Evolutionary conservation across 2,113 vertebrate genomes (phyloP).

Genomic region (Gambusia holbrooki): DNA sequence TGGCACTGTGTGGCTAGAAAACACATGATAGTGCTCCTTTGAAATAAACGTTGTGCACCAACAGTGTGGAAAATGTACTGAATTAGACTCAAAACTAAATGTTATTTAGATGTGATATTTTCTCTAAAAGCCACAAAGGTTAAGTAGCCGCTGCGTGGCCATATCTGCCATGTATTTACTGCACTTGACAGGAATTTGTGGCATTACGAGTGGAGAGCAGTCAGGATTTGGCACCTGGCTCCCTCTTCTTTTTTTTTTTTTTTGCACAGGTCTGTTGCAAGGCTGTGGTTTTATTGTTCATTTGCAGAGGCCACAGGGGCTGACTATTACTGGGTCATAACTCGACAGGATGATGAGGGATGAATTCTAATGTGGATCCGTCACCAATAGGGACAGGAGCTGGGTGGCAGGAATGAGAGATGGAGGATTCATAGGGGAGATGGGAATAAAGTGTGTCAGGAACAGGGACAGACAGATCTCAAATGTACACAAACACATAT

Average conservation of each 20-base stretch:
- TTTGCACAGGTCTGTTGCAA: conserved; percentile 64
- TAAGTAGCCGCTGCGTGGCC: conserved; percentile 47
- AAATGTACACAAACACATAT: conserved; percentile 17
- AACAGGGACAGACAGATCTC: conserved; percentile 20
- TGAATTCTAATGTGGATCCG: conserved; percentile 74
- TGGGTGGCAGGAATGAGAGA: conserved; percentile 55
- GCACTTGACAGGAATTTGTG: conserved; percentile 20
- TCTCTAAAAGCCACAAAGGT: conserved; percentile 44
- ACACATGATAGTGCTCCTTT: neutral
- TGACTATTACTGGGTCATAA: conserved; percentile 79
- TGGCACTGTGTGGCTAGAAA: too few species aligned
- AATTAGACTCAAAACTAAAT: conserved; percentile 30
- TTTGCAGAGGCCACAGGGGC: conserved; percentile 71
- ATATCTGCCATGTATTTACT: conserved; percentile 57
- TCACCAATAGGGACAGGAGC: conserved; percentile 51
- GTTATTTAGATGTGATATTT: conserved; percentile 42
- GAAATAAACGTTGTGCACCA: neutral
- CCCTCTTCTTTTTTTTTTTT: conserved; percentile 38
- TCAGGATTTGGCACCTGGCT: conserved; percentile 59
- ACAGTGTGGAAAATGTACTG: conserved; percentile 22
- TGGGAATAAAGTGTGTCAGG: conserved; percentile 58
- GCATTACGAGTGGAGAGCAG: conserved; percentile 28
- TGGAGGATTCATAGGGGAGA: conserved; percentile 50
- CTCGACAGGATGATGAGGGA: conserved; percentile 71
- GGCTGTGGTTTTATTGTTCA: conserved; percentile 75